Conservation (phyloP, 1,140 invertebrate species). For the Euwallacea fornicatus region DNA sequence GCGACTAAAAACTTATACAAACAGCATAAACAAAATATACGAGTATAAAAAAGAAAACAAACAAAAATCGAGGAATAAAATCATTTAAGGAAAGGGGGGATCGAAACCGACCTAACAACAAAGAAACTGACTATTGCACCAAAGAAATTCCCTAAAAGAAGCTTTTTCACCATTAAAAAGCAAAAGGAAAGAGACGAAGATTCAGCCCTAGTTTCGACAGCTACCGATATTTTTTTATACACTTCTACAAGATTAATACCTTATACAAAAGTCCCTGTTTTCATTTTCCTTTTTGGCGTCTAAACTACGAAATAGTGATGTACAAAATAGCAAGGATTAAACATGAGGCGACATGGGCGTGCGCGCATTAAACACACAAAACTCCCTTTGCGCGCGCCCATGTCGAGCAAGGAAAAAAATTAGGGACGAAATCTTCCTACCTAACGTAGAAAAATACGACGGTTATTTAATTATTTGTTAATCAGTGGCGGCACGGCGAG, state of each 20-base stretch:
- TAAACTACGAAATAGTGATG: not conserved
- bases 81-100: no score
- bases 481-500: not conserved
- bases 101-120: no score
- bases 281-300: not conserved
- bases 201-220: no score
- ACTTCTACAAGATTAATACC: not conserved
- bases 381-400: no score
- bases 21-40: not conserved
- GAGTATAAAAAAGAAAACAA: not conserved
- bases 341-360: no score
- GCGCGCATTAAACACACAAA: no score
- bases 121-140: no score
- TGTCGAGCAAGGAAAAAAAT: not conserved
- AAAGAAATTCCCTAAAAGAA: no score
- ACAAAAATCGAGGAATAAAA: not conserved
- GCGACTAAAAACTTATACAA: not conserved
- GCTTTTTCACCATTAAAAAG: no score
- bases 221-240: not conserved
- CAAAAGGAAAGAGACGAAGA: no score
- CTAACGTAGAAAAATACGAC: slow-evolving; percentile 30
- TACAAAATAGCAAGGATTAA: not conserved
- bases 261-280: slow-evolving; percentile 19
- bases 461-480: not conserved
- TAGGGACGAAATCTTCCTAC: slow-evolving; percentile 20